Evolutionary conservation across 64 coral and sea anemone species (phyloP).

Genomic region (Stichodactyla mertensii): DNA sequence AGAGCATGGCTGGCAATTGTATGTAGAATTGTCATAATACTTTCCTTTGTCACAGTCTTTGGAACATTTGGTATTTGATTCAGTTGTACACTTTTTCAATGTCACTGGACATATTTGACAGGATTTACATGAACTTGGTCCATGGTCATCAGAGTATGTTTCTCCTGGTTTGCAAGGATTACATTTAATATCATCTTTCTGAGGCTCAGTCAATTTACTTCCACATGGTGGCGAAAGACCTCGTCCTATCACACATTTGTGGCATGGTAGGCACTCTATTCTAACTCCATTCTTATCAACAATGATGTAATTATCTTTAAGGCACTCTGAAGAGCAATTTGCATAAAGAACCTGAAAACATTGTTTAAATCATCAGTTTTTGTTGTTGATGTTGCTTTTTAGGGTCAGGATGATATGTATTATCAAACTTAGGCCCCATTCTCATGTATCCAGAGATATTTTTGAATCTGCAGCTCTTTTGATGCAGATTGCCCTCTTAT

Average conservation of each 20-base stretch:
- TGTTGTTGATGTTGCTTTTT: too few species aligned
- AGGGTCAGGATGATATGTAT: too few species aligned
- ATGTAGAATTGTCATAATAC: constrained; percentile 6
- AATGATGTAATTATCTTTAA: neutral
- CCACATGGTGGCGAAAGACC: neutral
- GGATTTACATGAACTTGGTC: neutral
- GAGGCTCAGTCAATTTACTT: neutral
- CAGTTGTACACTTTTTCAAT: neutral
- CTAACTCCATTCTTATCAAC: neutral
- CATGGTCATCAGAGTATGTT: neutral
- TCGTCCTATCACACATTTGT: neutral
- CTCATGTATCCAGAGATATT: too few species aligned
- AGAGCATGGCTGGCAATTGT: constrained; percentile 8
- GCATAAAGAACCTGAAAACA: neutral
- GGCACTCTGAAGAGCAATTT: neutral
- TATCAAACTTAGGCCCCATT: too few species aligned
- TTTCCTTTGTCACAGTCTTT: neutral
- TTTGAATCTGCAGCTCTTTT: too few species aligned
- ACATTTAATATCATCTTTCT: neutral
- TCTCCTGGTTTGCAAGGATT: neutral
- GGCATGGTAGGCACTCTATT: neutral
- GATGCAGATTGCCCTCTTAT: too few species aligned
- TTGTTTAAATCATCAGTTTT: too few species aligned
- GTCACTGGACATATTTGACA: neutral
- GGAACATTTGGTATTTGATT: neutral